Conservation (phyloP, 2,113 vertebrate genomes). For the Galeopterus variegatus region DNA sequence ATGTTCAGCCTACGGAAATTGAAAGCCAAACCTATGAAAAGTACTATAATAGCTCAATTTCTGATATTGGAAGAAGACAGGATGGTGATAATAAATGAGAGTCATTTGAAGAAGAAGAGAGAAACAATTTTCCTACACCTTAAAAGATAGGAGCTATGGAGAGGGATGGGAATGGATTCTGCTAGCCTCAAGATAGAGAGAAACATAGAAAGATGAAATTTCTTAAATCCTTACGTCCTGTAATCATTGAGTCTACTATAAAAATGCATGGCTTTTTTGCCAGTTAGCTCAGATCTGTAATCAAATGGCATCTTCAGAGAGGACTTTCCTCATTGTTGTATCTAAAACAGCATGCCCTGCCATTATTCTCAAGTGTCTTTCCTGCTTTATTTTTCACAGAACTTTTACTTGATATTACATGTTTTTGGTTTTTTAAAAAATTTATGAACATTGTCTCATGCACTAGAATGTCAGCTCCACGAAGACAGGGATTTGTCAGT, state of each 20-base stretch:
- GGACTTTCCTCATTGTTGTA: neutral
- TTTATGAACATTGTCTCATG: neutral
- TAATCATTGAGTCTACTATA: neutral
- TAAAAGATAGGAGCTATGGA: neutral
- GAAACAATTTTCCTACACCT: neutral
- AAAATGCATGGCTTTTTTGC: neutral
- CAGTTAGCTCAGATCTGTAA: neutral
- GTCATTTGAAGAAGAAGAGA: neutral
- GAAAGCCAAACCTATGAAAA: neutral
- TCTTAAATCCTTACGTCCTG: neutral
- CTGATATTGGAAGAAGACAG: neutral
- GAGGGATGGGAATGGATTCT: neutral
- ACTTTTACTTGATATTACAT: neutral
- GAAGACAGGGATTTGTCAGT: neutral
- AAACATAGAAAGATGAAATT: neutral
- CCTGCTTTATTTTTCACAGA: neutral
- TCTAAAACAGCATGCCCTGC: neutral
- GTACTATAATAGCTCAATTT: neutral
- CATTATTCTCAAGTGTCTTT: neutral
- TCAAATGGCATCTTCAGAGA: neutral
- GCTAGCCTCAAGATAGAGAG: neutral
- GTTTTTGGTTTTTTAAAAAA: neutral
- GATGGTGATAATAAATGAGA: neutral
- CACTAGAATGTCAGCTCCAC: neutral
- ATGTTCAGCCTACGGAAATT: neutral